These are phyloP conservation scores for Acanthosepion lycidas DNA, from an alignment of 2,888 invertebrate genomes.

Conservation along the genomic window DNA sequence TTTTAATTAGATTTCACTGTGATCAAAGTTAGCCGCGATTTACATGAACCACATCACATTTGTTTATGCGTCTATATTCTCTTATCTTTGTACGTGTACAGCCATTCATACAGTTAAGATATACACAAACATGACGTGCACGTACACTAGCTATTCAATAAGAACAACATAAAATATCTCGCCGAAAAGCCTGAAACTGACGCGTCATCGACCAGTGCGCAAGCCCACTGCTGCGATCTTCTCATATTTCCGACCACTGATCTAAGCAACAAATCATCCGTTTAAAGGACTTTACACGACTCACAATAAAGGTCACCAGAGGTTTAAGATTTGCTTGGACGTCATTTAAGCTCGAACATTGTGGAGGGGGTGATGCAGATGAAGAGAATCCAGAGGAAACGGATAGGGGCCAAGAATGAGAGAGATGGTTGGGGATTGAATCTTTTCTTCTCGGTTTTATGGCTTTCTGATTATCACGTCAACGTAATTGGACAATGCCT, in stretches of 20 bases:
- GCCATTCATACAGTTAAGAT: no score
- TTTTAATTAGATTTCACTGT: no score
- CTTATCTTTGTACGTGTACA: no score
- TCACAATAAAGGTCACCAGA: not conserved
- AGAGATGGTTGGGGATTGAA: no score
- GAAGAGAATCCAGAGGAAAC: not conserved
- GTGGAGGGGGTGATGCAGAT: not conserved
- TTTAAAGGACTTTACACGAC: conserved; percentile 33
- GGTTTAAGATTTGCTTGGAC: conserved; percentile 4
- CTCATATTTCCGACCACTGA: not conserved
- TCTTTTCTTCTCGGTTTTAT: not conserved
- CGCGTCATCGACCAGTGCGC: not conserved
- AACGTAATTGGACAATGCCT: not conserved
- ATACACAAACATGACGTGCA: not conserved
- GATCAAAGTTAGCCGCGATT: no score
- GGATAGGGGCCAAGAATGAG: no score
- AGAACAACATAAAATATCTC: not conserved
- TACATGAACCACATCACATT: no score
- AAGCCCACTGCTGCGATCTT: not conserved
- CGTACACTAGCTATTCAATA: not conserved
- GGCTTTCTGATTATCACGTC: not conserved
- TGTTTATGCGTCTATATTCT: no score
- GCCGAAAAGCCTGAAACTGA: not conserved
- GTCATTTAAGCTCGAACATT: not conserved
- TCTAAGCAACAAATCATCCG: conserved; percentile 4